Evolutionary conservation across 2,113 vertebrate species (phyloP).

Genomic region (Scartelaos histophorus): DNA sequence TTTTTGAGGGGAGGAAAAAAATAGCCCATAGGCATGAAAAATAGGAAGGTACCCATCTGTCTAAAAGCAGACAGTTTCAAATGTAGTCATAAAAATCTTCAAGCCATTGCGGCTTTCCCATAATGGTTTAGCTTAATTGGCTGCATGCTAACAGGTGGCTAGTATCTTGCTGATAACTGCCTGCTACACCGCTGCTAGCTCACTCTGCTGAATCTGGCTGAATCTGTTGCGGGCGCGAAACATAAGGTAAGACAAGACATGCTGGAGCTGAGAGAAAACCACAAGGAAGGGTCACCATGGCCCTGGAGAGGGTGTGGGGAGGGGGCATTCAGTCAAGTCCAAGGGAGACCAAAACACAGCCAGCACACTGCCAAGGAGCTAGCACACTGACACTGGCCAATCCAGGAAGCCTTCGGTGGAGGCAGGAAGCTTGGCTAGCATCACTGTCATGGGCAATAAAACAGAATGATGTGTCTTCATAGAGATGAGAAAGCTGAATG

Average conservation of each 20-base stretch:
- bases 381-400: conserved; percentile 20
- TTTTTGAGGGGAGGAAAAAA: conserved; percentile 36
- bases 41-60: conserved; percentile 25
- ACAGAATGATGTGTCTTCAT: conserved; percentile 22
- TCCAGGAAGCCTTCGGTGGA: conserved; percentile 23
- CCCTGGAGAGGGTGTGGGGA: not conserved
- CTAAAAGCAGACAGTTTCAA: conserved; percentile 40
- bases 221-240: conserved; percentile 4
- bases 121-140: conserved; percentile 41
- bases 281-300: conserved; percentile 18
- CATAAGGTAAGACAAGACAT: conserved; percentile 11
- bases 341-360: conserved; percentile 19
- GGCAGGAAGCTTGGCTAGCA: conserved; percentile 17
- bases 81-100: conserved; percentile 44
- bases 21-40: conserved; percentile 32
- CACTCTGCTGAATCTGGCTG: conserved; percentile 7
- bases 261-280: conserved; percentile 6
- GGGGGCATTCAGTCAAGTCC: conserved; percentile 17
- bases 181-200: conserved; percentile 21
- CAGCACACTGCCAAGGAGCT: conserved; percentile 24
- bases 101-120: conserved; percentile 41
- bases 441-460: conserved; percentile 17
- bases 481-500: conserved; percentile 10
- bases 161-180: conserved; percentile 31
- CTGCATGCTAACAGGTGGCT: conserved; percentile 25